Base-by-base conservation (phyloP, 2,888 invertebrate genomes). In the Frankliniella fusca region DNA sequence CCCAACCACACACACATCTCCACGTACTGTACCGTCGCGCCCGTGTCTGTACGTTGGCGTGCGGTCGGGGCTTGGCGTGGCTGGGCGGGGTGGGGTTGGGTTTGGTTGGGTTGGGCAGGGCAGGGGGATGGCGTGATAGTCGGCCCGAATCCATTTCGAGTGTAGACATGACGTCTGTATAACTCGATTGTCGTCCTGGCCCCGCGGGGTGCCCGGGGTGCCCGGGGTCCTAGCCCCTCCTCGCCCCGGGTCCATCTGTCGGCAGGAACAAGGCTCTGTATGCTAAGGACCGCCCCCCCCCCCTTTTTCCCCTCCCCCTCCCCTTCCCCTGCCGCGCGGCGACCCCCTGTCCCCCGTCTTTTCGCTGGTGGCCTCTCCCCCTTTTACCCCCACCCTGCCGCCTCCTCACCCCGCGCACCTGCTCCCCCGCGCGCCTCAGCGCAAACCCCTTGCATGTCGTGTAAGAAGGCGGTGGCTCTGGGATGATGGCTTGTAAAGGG, bases 141-240 rank as follows among this genome's bases (percentile, higher is more conserved):
- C 61, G 61, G 20, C 61, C 61, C 61, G 70, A 76, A 76, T 76
- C 70, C 27, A 76, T 76, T 76, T 76, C 70, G 70, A 76, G 70
- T 76, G 70, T 76, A 76, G 70, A 76, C 70, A 76, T 76, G 70
- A 76, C 70, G 70, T 23, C 70, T 76, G 70, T 23, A 27, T 76
- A 76, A 76, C 61, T 18, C 61, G 61, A 61, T 61, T 27, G 70
- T 76, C 70, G 12, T 0, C 27, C 70, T 12, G 23, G 10, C 70
- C 70, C 70, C 23, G 70, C 61, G 61, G 61, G 61, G n/a, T 38
- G 12, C 9, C 27, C 70, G 23, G 0, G 27, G 27, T 27, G 11
- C 23, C 61, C 20, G 61, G 61, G n/a, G 12, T 10, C 27, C 70
- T 23, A 12, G 10, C 27, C 70, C 70, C 11, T 27, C 27, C 10